Base-by-base conservation (phyloP, 2,888 invertebrate genomes). In the Melanchra persicariae region DNA sequence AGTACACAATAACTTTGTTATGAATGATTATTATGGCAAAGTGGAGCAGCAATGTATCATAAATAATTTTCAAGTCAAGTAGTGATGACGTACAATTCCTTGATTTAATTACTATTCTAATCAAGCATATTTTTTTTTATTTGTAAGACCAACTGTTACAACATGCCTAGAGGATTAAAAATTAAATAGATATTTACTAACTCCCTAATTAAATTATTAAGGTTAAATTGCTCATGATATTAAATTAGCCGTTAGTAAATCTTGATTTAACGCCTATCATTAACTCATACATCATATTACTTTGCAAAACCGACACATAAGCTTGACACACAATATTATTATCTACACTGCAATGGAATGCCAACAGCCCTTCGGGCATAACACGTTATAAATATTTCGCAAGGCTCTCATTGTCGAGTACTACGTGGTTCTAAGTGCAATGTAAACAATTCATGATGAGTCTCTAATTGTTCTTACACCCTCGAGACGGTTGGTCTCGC, bases 401-500 rank as follows among this genome's bases (percentile, higher is more conserved):
- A 87, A 86, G 64, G 10, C 24, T 57, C 40, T 54, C 65, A 83
- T 84, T 75, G 68, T 54, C 30, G 66, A 78, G 68, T 82, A 84
- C 80, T 77, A 85, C 78, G 70, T 76, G 74, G 74, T 79, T 60
- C 22, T 84, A 84, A 84, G 77, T 83, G 79, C 58, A 84, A 79
- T 83, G 85, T 77, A 75, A 81, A 85, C 78, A 84, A 49, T 79
- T 86, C 86, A 87, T 84, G 81, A 74, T 74, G 59, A 69, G 74
- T 72, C 67, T 73, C 71, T 81, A 83, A 86, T 82, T 81, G 73
- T 81, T 81, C 61, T 67, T 60, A 78, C 62, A 67, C 74, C 77
- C 67, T 76, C 73, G 68, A 81, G 77, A 74, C 75, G 55, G 67
- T 47, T 43, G 69, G 72, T 57, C 66, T 66, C 71, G 76, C 76